A percentile compares a stretch with the other conserved stretches of the same genome.
Conservation (phyloP, 2,888 invertebrate genomes). For the Lasioglossum leucozonium region DNA sequence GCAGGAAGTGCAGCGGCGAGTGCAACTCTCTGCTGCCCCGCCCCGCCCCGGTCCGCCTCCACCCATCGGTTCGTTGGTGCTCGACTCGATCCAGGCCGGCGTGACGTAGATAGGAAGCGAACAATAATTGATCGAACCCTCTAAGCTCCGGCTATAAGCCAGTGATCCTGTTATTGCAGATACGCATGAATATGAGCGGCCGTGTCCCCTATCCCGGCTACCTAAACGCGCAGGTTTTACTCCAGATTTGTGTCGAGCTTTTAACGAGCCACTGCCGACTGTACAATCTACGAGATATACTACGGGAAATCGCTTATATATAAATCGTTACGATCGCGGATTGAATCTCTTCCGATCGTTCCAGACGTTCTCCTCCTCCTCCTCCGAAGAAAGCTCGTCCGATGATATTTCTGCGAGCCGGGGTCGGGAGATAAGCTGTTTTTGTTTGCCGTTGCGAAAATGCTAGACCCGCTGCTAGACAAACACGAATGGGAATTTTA, state of each 20-base stretch:
- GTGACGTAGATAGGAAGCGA: slow-evolving; percentile 78
- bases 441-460: not conserved
- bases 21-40: slow-evolving; percentile 40
- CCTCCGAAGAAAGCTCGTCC: not conserved
- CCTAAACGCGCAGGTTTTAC: slow-evolving; percentile 66
- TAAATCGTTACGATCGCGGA: not conserved
- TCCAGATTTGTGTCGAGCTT: slow-evolving; percentile 46
- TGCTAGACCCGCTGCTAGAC: not conserved
- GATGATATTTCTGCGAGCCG: not conserved
- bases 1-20: slow-evolving; percentile 55
- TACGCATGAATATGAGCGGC: slow-evolving; percentile 67
- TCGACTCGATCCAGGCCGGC: slow-evolving; percentile 65
- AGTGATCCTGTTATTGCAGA: slow-evolving; percentile 81
- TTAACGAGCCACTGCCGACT: not conserved
- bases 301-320: not conserved
- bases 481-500: not conserved
- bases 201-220: slow-evolving; percentile 52
- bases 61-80: slow-evolving; percentile 56
- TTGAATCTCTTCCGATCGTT: not conserved
- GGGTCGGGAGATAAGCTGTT: not conserved
- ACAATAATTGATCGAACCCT: slow-evolving; percentile 82
- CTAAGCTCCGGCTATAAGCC: slow-evolving; percentile 80
- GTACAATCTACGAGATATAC: not conserved
- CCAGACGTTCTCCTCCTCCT: not conserved
- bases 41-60: not conserved